Evolutionary conservation across 2,888 invertebrate genomes (phyloP), one percentile per base, ranked within the genome.

Genomic region (Chymomyza fuscimana): DNA sequence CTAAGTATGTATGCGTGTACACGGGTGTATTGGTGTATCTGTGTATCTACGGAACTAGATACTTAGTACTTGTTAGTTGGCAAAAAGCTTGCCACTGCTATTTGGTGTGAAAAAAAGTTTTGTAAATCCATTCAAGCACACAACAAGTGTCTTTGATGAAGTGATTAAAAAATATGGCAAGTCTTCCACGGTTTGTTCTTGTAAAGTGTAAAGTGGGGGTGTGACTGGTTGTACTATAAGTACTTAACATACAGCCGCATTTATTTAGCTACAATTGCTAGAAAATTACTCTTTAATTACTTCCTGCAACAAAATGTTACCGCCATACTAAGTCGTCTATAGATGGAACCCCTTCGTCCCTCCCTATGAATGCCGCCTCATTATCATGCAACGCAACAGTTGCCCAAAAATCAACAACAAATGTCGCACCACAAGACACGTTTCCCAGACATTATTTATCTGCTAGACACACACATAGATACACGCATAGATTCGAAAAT

Each of bases 261-360:
- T 19, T n/a, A 19, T 19, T 36, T 19, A 63, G 72, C 72, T 63
- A 72, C 16, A 72, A 75, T 72, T 76, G 67, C 65, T 65, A 59
- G 76, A 76, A 83, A 83, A 83, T 86, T 86, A 86, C 60, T 84
- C 76, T 84, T 86, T 83, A 84, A 83, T 83, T 83, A 86, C 86
- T 84, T 83, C 73, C 80, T 67, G 71, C 71, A 65, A 63, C 70
- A 78, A 65, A 68, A 70, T 70, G 64, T 56, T 16, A 46, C 12
- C 50, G 36, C 9, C 36, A 12, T 40, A 10, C 40, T 40, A 40
- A 40, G 6, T 10, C 9, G 40, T 40, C 40, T 74, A 32, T 2
- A 5, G 32, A 2, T 32, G 32, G 4, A 5, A 32, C 5, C 7
- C 32, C 32, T 5, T 32, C 19, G 19, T 32, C 7, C 9, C 7